phyloP scores from a whole-genome alignment of 2,888 invertebrate genomes.

The Hypomecis atomaria region DNA sequence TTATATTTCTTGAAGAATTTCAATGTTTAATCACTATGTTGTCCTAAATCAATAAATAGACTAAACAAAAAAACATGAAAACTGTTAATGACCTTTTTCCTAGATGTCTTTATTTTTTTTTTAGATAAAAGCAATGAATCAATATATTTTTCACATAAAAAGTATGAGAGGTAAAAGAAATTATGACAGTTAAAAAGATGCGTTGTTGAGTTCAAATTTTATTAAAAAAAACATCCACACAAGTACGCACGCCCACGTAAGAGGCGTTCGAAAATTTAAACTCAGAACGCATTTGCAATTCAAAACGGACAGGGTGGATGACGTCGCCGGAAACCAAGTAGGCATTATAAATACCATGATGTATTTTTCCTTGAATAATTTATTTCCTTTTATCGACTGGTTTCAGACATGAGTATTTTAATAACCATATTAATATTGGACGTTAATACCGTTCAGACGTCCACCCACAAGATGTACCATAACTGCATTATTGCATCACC shows the following conservation, averaged over 20 bases:
- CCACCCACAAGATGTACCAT: too few relatives aligned
- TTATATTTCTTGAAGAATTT: too few relatives aligned
- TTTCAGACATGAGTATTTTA: slow-evolving; percentile 6
- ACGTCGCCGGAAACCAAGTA: slow-evolving; percentile 75
- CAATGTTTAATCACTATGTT: too few relatives aligned
- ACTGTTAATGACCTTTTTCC: too few relatives aligned
- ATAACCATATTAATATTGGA: background rate
- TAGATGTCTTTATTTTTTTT: too few relatives aligned
- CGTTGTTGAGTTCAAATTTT: background rate
- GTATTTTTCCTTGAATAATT: slow-evolving; percentile 31
- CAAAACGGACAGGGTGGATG: slow-evolving; percentile 57
- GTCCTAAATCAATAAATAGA: too few relatives aligned
- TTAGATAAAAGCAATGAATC: too few relatives aligned
- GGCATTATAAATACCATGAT: slow-evolving; percentile 35
- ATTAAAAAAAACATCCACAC: slow-evolving; percentile 32
- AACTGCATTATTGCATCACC: too few relatives aligned
- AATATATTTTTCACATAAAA: too few relatives aligned
- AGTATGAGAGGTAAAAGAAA: too few relatives aligned
- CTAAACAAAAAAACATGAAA: too few relatives aligned
- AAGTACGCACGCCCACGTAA: slow-evolving; percentile 57
- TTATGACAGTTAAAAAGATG: background rate
- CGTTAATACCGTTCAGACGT: too few relatives aligned
- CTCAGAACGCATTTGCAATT: slow-evolving; percentile 70
- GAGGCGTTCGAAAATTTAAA: slow-evolving; percentile 71
- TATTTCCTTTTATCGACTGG: slow-evolving; percentile 20